These are phyloP conservation scores for Limanda limanda DNA, from an alignment of 2,113 vertebrate genomes.

Conservation along the genomic window DNA sequence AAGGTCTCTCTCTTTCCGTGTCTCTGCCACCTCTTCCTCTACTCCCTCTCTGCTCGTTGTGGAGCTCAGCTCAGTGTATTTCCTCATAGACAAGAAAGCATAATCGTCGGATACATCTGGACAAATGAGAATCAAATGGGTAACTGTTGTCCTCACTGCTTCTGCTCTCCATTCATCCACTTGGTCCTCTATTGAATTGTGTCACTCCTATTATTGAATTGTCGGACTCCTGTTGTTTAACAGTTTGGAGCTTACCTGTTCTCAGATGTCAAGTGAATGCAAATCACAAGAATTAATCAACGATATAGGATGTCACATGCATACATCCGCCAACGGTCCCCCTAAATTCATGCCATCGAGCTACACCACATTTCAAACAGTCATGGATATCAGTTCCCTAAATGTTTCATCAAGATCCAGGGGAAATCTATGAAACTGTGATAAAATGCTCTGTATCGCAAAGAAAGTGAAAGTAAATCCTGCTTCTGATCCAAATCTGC, in stretches of 20 bases:
- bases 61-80: conserved; percentile 25
- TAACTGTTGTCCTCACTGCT: conserved; percentile 8
- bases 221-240: background rate
- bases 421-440: no score
- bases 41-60: conserved; percentile 5
- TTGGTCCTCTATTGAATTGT: background rate
- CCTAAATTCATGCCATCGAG: no score
- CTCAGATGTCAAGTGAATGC: no score
- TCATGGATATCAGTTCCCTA: background rate
- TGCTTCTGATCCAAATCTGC: no score
- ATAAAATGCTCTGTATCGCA: background rate
- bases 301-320: background rate
- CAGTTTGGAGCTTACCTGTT: conserved; percentile 1
- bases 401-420: background rate
- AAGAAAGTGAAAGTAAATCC: background rate
- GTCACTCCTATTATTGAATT: background rate
- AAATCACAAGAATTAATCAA: background rate
- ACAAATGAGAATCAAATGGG: conserved; percentile 54
- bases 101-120: conserved; percentile 74
- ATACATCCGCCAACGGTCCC: background rate
- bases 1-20: conserved; percentile 32
- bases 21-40: conserved; percentile 52
- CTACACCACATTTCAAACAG: no score
- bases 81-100: conserved; percentile 54
- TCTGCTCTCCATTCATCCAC: background rate